Evolutionary conservation across 2,113 vertebrate genomes (phyloP), one percentile per base, ranked within the genome.

Genomic region (Gila orcuttii): DNA sequence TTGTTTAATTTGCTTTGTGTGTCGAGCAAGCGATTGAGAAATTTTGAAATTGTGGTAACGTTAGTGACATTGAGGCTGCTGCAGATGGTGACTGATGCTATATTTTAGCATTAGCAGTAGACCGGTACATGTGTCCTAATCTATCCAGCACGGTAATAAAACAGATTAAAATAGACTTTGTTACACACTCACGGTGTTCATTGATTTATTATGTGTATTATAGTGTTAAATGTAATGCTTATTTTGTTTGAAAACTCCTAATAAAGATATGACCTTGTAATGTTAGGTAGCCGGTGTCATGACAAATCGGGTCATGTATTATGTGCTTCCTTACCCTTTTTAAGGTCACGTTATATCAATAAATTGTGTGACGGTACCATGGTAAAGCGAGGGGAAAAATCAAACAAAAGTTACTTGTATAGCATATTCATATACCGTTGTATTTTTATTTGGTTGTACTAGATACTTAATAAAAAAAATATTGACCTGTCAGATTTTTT

Each of bases 61-160:
- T 28, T 45, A 19, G 12, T 64, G 79, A 80, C 59, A 47, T 80
- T 64, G 59, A 80, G 55, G 10, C 5, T 73, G 10, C 36, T n/a
- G 69, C 19, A 2, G 19, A 6, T 36, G 1, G 31, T 6, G 31
- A 36, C 21, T 59, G 21, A 17, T 47, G 15, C 23, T 59, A 11
- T 60, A 5, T 79, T 45, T 79, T 68, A 68, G 36, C 62, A 19
- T 68, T 82, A 83, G 47, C 64, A 19, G 45, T 33, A n/a, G 11
- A 31, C 45, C 28, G 28, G 42, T 71, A 4, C 28, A 57, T 82
- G 68, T 73, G 21, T n/a, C 57, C 23, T 59, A 23, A 36, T 52
- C 3, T 82, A 9, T 15, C 45, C 28, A 55, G 4, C 10, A n/a
- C 19, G 1, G 28, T 47, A 4, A 28, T 62, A 62, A 12, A 75